Conservation (phyloP, 2,888 invertebrate genomes). For the Morinoia aosen region DNA sequence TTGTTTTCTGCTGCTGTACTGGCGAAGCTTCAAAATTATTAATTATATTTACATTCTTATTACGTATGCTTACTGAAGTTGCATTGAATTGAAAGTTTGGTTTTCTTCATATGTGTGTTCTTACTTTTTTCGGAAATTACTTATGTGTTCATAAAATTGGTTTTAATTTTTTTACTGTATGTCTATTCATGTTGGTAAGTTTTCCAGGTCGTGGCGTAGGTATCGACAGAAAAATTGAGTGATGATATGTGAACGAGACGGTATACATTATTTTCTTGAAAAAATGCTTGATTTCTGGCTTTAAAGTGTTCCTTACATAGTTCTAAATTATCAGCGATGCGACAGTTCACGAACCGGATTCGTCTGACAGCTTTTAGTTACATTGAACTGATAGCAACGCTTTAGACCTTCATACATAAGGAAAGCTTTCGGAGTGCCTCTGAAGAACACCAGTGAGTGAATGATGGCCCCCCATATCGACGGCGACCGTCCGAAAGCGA, state of each 20-base stretch:
- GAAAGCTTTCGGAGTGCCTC: background rate
- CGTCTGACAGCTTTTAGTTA: background rate
- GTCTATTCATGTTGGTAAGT: background rate
- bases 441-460: background rate
- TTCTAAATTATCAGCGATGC: background rate
- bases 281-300: background rate
- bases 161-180: background rate
- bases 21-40: background rate
- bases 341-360: background rate
- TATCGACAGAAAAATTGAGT: background rate
- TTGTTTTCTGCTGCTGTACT: background rate
- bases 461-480: slow-evolving; percentile 15
- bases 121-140: too few relatives aligned
- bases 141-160: too few relatives aligned
- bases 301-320: background rate
- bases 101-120: too few relatives aligned
- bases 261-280: background rate
- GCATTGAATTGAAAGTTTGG: too few relatives aligned
- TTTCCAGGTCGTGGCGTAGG: background rate
- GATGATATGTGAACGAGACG: background rate
- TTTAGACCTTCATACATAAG: background rate
- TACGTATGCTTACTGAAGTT: too few relatives aligned
- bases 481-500: slow-evolving; percentile 38
- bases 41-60: background rate
- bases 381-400: background rate